Evolutionary conservation across 2,113 vertebrate genomes (phyloP), one percentile per base, ranked within the genome.

Genomic region (Romanogobio albipinnatus): DNA sequence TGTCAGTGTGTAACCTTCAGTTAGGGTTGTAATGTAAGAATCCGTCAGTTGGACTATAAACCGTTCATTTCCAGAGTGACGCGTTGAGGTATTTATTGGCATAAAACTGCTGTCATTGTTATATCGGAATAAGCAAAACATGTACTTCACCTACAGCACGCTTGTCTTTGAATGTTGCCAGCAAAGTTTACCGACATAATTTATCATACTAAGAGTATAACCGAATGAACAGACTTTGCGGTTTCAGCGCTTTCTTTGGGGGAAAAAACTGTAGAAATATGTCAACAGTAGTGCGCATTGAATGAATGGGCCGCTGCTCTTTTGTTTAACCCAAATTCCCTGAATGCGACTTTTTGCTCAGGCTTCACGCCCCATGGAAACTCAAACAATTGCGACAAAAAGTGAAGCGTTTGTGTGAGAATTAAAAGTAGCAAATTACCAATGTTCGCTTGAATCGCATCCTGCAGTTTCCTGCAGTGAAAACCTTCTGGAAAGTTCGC

Each of bases 401-500:
- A 0, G n/a, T 24, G 51, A 7, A 1, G 13, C 13, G 0, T 76
- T 33, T 17, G 10, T 3, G 14, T 4, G 24, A 3, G 1, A 8
- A 11, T 17, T 19, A 1, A 9, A 51, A 29, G 10, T n/a, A 1
- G 10, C 0, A 11, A 3, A 7, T 26, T 47, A 11, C 15, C n/a
- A 5, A 39, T 13, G n/a, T 24, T 1, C 11, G 6, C 1, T 13
- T 7, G 1, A 17, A 4, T 3, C 24, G 47, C 14, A 2, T 29
- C 73, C n/a, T 19, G 70, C 43, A 24, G n/a, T 73, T 43, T 22
- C 19, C 5, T n/a, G n/a, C n/a, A n/a, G 43, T 81, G 33, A 14
- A 64, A n/a, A 1, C 36, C 43, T 84, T 92, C 89, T 91, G 89
- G 90, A 93, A 93, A 86, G 87, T 92, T 93, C 92, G 87, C 84